phyloP scores from a whole-genome alignment of 2,888 invertebrate species.

The Phyllotreta striolata region DNA sequence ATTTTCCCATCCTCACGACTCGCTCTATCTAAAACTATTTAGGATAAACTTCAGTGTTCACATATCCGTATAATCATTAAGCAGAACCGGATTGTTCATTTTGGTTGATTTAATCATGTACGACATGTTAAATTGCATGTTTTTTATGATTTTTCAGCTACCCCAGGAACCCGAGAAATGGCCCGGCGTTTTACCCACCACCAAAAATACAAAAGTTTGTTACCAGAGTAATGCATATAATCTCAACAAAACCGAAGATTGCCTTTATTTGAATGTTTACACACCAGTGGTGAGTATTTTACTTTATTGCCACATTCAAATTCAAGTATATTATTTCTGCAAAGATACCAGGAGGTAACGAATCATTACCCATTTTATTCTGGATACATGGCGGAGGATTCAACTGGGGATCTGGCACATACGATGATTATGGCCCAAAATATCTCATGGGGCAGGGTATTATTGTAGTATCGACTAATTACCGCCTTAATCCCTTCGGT shows the following conservation, averaged over 20 bases:
- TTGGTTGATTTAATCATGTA: too few species aligned
- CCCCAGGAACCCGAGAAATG: constrained; percentile 20
- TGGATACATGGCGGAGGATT: constrained; percentile 30
- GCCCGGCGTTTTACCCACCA: constrained; percentile 22
- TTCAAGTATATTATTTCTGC: background rate
- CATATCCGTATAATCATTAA: too few species aligned
- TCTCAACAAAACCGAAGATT: constrained; percentile 26
- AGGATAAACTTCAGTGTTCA: too few species aligned
- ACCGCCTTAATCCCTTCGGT: constrained; percentile 24
- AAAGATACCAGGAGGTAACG: constrained; percentile 14
- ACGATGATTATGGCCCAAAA: constrained; percentile 22
- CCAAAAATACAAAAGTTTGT: constrained; percentile 28
- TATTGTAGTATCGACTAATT: constrained; percentile 22
- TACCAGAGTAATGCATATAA: constrained; percentile 16
- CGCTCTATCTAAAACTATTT: too few species aligned
- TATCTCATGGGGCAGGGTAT: constrained; percentile 27
- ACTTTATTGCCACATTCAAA: too few species aligned
- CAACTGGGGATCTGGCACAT: constrained; percentile 28
- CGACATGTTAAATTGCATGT: background rate
- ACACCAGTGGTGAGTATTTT: constrained; percentile 25
- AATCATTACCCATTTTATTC: constrained; percentile 19
- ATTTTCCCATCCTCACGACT: too few species aligned
- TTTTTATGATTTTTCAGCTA: constrained; percentile 18
- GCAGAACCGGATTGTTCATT: too few species aligned
- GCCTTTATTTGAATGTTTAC: constrained; percentile 29